Evolutionary conservation across 1,140 invertebrate genomes (phyloP).

Genomic region (Parapsyche elsis): DNA sequence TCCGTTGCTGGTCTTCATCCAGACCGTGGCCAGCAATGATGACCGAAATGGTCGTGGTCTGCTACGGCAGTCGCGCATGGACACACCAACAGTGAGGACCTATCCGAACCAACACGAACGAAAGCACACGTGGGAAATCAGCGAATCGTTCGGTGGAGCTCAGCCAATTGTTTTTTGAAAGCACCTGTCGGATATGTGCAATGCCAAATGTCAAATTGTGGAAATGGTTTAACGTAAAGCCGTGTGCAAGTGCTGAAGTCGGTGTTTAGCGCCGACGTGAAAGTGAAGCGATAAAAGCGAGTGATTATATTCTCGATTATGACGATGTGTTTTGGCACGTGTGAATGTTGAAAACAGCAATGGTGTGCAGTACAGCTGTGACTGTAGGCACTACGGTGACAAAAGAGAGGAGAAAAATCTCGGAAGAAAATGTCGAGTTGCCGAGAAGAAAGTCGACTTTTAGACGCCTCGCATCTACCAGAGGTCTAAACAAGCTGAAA

Average conservation of each 20-base stretch:
- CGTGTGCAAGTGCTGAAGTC: conserved; percentile 26
- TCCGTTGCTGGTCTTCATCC: background rate
- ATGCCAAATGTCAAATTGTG: too few relatives aligned
- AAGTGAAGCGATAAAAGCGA: conserved; percentile 29
- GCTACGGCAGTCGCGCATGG: conserved; percentile 25
- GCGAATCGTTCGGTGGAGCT: background rate
- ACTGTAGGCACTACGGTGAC: conserved; percentile 30
- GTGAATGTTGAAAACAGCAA: conserved; percentile 35
- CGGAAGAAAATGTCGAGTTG: conserved; percentile 45
- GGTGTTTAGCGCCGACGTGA: background rate
- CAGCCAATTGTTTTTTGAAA: too few relatives aligned
- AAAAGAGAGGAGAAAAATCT: conserved; percentile 29
- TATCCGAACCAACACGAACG: background rate
- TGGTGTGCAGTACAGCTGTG: conserved; percentile 50
- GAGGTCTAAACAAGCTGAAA: conserved; percentile 63
- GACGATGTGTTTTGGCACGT: background rate
- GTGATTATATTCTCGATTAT: conserved; percentile 42
- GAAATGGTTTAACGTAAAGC: too few relatives aligned
- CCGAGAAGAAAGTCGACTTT: conserved; percentile 60
- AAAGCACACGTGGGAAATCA: conserved; percentile 30
- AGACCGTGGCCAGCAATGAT: background rate
- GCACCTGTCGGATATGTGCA: too few relatives aligned
- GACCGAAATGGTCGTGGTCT: background rate
- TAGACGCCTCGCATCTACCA: conserved; percentile 69
- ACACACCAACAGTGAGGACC: background rate